Conservation (phyloP, 1,140 invertebrate species). For the Calliphora vicina region DNA sequence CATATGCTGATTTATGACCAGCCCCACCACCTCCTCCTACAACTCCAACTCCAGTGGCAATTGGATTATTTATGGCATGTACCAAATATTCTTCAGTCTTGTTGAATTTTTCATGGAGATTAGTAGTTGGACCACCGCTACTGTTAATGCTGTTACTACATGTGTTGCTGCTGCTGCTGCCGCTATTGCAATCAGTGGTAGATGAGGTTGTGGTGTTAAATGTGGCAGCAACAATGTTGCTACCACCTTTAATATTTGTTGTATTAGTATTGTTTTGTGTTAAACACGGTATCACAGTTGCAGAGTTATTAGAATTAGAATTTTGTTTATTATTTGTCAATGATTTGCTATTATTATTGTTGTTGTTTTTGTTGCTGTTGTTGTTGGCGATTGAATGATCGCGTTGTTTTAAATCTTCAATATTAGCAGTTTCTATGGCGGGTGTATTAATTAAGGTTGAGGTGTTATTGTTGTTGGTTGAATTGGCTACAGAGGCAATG, state of each 20-base stretch:
- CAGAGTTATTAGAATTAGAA: conserved; percentile 58
- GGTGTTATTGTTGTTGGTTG: conserved; percentile 32
- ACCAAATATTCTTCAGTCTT: conserved; percentile 61
- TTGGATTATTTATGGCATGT: conserved; percentile 43
- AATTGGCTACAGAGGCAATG: neutral
- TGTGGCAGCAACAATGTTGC: conserved; percentile 67
- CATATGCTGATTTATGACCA: neutral
- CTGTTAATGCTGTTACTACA: neutral
- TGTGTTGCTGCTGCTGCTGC: neutral
- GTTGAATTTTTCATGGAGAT: conserved; percentile 48
- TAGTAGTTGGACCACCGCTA: conserved; percentile 3
- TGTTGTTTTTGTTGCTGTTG: conserved; percentile 45
- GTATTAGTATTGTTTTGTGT: conserved; percentile 50
- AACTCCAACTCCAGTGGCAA: conserved; percentile 39
- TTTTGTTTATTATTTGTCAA: conserved; percentile 51
- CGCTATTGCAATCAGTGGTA: neutral
- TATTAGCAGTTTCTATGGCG: conserved; percentile 31
- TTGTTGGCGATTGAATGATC: neutral
- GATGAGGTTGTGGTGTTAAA: conserved; percentile 53
- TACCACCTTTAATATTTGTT: conserved; percentile 64
- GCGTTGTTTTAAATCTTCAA: conserved; percentile 8
- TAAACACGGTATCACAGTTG: conserved; percentile 44
- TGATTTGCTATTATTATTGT: conserved; percentile 54
- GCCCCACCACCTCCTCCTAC: conserved; percentile 12
- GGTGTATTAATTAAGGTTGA: conserved; percentile 20